A percentile compares a stretch with the other conserved stretches of the same genome.
These are phyloP conservation scores for Cinclus mexicanus DNA, from an alignment of 2,113 vertebrate genomes.

Conservation along the genomic window DNA sequence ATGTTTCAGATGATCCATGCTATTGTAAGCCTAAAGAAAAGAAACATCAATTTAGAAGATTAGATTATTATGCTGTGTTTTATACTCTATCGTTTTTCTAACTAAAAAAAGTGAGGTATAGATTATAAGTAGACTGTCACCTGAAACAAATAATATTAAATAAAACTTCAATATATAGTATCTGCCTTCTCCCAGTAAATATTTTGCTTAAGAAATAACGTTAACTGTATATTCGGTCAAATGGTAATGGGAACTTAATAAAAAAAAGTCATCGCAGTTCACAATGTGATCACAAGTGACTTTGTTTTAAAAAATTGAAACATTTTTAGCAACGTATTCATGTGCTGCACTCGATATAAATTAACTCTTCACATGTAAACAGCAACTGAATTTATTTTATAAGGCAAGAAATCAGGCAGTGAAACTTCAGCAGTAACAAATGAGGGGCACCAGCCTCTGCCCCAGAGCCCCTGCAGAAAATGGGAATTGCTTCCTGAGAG, in stretches of 20 bases:
- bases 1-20: slow-evolving; percentile 72
- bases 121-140: slow-evolving; percentile 4
- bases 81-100: slow-evolving; percentile 43
- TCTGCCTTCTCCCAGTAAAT: background rate
- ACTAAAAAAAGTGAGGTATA: slow-evolving; percentile 48
- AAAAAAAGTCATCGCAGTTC: background rate
- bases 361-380: background rate
- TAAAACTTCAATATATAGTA: background rate
- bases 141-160: slow-evolving; percentile 34
- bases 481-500: background rate
- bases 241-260: background rate
- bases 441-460: background rate
- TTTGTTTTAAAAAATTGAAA: background rate
- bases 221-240: background rate
- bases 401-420: background rate
- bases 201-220: slow-evolving; percentile 27
- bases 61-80: slow-evolving; percentile 52
- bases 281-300: background rate
- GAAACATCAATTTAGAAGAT: slow-evolving; percentile 68
- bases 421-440: background rate
- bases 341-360: background rate
- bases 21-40: slow-evolving; percentile 69
- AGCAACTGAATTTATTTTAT: background rate
- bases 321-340: background rate
- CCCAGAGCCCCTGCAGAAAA: background rate